Evolutionary conservation across 2,888 invertebrate species (phyloP).

Genomic region (Xanthia togata): DNA sequence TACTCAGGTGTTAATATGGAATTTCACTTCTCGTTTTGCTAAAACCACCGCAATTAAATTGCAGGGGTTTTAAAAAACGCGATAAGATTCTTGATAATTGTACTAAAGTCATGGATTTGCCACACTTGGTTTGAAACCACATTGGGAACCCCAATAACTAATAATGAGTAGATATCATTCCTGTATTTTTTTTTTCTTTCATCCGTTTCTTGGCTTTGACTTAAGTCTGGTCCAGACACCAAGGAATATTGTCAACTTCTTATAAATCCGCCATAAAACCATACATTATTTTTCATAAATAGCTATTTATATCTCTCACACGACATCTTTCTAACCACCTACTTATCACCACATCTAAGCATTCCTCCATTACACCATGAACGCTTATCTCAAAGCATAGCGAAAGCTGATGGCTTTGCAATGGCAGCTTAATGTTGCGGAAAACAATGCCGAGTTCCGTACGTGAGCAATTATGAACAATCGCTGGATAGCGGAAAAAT

Average conservation of each 20-base stretch:
- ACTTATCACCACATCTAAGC: conserved; percentile 17
- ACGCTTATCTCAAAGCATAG: conserved; percentile 33
- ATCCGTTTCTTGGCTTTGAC: neutral
- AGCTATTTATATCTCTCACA: conserved; percentile 3
- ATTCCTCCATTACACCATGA: conserved; percentile 37
- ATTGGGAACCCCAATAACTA: neutral
- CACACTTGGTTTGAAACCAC: neutral
- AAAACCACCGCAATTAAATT: neutral
- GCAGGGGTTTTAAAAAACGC: neutral
- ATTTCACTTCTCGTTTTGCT: neutral
- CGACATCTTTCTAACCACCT: conserved; percentile 25
- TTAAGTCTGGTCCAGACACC: neutral
- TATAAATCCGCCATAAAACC: too few relatives aligned
- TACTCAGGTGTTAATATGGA: neutral
- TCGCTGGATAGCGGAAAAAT: conserved; percentile 26
- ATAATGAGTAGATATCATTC: neutral
- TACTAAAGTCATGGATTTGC: neutral
- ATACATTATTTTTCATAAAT: too few relatives aligned
- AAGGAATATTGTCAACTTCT: too few relatives aligned
- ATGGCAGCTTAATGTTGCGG: conserved; percentile 49
- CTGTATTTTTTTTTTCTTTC: too few relatives aligned
- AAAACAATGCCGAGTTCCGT: conserved; percentile 44
- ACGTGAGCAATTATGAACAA: conserved; percentile 45
- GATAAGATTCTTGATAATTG: neutral
- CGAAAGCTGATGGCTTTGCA: conserved; percentile 51